Conservation (phyloP, 2,113 vertebrate species). For the Triplophysa tibetana region DNA sequence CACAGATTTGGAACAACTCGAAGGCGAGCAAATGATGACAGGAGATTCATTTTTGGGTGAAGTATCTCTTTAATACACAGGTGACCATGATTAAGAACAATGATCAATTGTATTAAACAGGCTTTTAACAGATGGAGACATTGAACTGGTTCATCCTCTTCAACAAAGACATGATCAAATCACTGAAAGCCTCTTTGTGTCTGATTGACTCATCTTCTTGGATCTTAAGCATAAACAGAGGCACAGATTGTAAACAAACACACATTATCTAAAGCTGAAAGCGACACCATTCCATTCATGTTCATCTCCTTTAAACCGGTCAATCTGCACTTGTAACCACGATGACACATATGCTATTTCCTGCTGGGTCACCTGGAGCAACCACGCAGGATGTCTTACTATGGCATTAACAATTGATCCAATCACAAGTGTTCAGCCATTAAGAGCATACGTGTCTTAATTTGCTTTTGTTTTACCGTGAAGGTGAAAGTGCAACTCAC, state of each 20-base stretch:
- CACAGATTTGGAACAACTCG: no score
- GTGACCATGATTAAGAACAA: neutral
- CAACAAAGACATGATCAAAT: conserved; percentile 18
- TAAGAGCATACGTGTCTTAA: no score
- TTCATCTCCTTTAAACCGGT: conserved; percentile 44
- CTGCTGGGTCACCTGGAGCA: conserved; percentile 35
- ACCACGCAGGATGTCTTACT: conserved; percentile 32
- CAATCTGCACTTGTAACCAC: conserved; percentile 60
- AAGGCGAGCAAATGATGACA: no score
- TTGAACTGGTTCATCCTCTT: conserved; percentile 1
- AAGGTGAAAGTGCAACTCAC: conserved; percentile 71
- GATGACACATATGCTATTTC: conserved; percentile 37
- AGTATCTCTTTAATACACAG: neutral
- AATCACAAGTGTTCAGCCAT: no score
- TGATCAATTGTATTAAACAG: neutral
- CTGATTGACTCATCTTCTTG: conserved; percentile 20
- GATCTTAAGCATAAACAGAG: neutral
- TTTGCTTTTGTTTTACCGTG: conserved; percentile 42
- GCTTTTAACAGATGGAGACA: neutral
- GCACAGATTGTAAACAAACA: neutral
- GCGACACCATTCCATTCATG: conserved; percentile 9
- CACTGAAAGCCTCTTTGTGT: neutral
- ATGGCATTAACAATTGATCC: conserved; percentile 14
- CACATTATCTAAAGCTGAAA: neutral
- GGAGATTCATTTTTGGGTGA: no score